A percentile compares a stretch with the other conserved stretches of the same genome.
Conservation (phyloP, 2,888 invertebrate species). For the Macrostomum cliftonense region DNA sequence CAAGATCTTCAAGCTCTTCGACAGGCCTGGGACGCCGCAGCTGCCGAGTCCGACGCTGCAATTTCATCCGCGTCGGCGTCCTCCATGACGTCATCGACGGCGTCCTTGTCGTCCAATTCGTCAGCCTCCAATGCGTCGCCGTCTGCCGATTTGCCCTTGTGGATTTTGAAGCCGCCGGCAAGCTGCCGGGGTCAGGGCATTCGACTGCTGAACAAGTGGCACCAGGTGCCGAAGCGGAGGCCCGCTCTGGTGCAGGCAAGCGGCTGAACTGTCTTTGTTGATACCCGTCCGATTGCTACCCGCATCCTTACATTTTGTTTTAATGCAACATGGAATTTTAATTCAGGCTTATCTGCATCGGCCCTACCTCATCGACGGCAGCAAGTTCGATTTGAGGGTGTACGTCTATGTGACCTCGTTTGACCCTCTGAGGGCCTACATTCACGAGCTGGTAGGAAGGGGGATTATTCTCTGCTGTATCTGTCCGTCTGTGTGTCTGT, state of each 20-base stretch:
- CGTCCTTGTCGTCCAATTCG: too few relatives aligned
- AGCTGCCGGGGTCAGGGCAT: constrained; percentile 89
- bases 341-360: constrained; percentile 11
- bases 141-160: constrained; percentile 52
- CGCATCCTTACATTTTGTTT: too few relatives aligned
- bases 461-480: too few relatives aligned
- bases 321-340: too few relatives aligned
- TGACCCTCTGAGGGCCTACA: constrained; percentile 75
- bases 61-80: too few relatives aligned
- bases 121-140: too few relatives aligned
- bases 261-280: too few relatives aligned
- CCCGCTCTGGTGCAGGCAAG: constrained; percentile 78
- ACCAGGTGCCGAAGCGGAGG: constrained; percentile 71
- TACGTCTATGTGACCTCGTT: constrained; percentile 87
- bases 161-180: constrained; percentile 61
- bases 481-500: too few relatives aligned
- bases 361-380: constrained; percentile 51
- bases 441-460: constrained; percentile 49
- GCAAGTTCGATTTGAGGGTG: constrained; percentile 82
- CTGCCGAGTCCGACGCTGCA: constrained; percentile 45
- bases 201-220: constrained; percentile 74
- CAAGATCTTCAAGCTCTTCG: constrained; percentile 21
- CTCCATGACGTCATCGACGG: too few relatives aligned
- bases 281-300: too few relatives aligned
- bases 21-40: constrained; percentile 28